phyloP scores from a whole-genome alignment of 1,140 invertebrate genomes.

The Campodea augens region DNA sequence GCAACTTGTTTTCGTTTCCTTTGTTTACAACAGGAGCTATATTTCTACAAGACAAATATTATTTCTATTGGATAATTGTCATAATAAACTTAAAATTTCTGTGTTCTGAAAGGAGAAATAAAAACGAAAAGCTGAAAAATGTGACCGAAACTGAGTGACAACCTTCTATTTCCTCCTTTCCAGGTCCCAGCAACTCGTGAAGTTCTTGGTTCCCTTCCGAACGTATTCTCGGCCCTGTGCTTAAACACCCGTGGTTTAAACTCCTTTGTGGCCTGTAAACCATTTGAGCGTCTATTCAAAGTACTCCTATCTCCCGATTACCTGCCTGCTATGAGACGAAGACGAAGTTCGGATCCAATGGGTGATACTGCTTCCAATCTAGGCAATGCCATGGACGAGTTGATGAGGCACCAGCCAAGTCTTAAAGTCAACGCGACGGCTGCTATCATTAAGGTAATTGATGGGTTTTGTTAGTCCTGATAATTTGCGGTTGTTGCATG shows the following conservation, averaged over 20 bases:
- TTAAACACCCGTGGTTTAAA: slow-evolving; percentile 63
- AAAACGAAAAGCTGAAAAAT: no score
- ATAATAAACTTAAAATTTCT: no score
- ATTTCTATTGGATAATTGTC: no score
- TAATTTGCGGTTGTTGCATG: neutral
- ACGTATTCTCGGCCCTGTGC: slow-evolving; percentile 79
- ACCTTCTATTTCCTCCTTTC: slow-evolving; percentile 8
- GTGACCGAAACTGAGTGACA: no score
- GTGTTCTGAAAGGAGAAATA: no score
- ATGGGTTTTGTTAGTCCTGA: slow-evolving; percentile 1
- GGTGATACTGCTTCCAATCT: slow-evolving; percentile 78
- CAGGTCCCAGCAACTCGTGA: slow-evolving; percentile 70
- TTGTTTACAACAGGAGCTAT: no score
- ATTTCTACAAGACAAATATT: no score
- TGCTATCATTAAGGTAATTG: slow-evolving; percentile 51
- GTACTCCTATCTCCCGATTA: slow-evolving; percentile 67
- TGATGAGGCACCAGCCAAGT: slow-evolving; percentile 80
- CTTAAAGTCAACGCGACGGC: slow-evolving; percentile 56
- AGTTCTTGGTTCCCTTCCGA: slow-evolving; percentile 70
- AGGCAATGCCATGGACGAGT: slow-evolving; percentile 80
- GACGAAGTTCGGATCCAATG: slow-evolving; percentile 59
- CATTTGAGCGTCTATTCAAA: slow-evolving; percentile 69
- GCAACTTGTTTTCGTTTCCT: no score
- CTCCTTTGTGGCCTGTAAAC: slow-evolving; percentile 59
- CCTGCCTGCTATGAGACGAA: slow-evolving; percentile 62